Base-by-base conservation (phyloP, 2,797 vertebrate genomes). In the Perodicticus potto region DNA sequence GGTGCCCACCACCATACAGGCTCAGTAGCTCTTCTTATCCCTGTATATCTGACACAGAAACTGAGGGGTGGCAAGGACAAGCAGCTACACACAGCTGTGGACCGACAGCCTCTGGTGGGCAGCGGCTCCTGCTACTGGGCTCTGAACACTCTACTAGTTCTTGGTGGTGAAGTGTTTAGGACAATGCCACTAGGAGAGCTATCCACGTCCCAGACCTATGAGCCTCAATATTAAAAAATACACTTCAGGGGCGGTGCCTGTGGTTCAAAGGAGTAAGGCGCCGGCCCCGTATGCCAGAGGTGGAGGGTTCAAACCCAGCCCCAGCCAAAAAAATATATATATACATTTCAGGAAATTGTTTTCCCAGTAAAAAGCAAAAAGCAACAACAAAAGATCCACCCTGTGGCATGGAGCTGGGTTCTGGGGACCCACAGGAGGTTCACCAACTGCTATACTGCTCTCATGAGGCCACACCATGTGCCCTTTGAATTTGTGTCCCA, bases 301-400 rank as follows among this genome's bases (percentile, higher is more conserved):
- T 53, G 49, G 49, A 3, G 4, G 14, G 49, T 53, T 53, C 49
- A 53, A 53, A 53, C 49, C 49, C 49, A 53, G 49, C 49, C 49
- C 13, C 49, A 14, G 49, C 13, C 49, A 53, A 53, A 53, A 53
- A 53, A 53, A 49, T 14, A 16, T 3, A 49, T 14, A 49, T 14
- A 49, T 49, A 14, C 49, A 53, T 13, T 49, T 2, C 73, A 37
- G 6, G 9, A 86, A 55, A 53, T 53, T 37, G 59, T 73, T 93
- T 93, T n/a, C 78, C 34, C n/a, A 69, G 43, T 27, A 78, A 89
- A 69, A 45, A 34, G 40, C 69, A 91, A 67, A 20, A 81, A 49
- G n/a, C 16, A 32, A 34, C 74, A 83, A 19, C n/a, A 67, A 49
- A 3, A 86, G 5, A 74, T 81, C 4, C 17, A 29, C 29, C 8